Conservation (phyloP, 2,888 invertebrate genomes). For the Eumacrocentrus americanus region DNA sequence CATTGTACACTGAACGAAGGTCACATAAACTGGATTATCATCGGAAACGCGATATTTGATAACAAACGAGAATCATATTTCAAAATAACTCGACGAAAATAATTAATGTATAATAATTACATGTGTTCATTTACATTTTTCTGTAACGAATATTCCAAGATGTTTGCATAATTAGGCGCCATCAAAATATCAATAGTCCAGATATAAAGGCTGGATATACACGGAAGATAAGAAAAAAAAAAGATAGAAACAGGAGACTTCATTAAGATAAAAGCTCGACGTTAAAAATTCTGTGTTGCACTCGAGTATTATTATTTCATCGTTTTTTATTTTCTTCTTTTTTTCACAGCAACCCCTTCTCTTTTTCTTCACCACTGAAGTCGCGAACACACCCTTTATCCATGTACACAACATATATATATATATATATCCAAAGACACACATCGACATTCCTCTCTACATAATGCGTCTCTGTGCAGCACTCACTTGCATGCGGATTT, state of each 20-base stretch:
- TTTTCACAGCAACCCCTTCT: conserved; percentile 3
- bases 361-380: not conserved
- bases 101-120: no score
- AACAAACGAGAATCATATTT: no score
- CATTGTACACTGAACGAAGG: no score
- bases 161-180: no score
- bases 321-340: conserved; percentile 22
- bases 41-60: no score
- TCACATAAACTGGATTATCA: no score
- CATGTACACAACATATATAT: no score
- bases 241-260: conserved; percentile 44
- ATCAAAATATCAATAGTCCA: no score
- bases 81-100: no score
- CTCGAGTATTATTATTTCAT: conserved; percentile 13
- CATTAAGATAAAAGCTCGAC: conserved; percentile 59
- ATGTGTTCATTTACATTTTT: no score
- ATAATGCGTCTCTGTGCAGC: not conserved
- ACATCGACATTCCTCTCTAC: not conserved
- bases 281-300: conserved; percentile 3
- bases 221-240: not conserved
- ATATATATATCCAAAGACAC: not conserved
- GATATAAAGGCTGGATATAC: not conserved
- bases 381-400: not conserved
- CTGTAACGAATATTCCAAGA: no score
- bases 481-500: not conserved